Evolutionary conservation across 2,888 invertebrate genomes (phyloP).

Genomic region (Tenthredo mesomela): DNA sequence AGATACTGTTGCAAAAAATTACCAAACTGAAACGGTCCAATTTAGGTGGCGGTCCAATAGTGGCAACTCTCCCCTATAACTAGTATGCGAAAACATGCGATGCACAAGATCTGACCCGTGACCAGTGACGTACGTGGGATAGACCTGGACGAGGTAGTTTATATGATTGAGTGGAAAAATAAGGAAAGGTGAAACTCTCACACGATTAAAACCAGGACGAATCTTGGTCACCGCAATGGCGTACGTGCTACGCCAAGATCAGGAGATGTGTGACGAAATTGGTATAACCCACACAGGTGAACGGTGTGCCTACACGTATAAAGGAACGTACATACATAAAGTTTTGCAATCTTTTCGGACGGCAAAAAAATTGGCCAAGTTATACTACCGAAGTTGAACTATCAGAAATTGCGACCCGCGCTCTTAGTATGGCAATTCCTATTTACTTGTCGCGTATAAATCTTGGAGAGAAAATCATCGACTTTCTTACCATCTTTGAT

Average conservation of each 20-base stretch:
- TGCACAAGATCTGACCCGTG: neutral
- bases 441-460: neutral
- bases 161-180: constrained; percentile 16
- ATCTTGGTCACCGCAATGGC: constrained; percentile 35
- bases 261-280: constrained; percentile 38
- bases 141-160: neutral
- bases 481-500: constrained; percentile 23
- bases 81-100: neutral
- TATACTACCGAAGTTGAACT: neutral
- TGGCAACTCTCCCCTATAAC: too few species aligned
- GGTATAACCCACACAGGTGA: neutral
- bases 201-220: constrained; percentile 40
- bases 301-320: neutral
- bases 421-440: constrained; percentile 13
- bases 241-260: constrained; percentile 33
- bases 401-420: too few species aligned
- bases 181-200: constrained; percentile 34
- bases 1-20: too few species aligned
- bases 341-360: constrained; percentile 24
- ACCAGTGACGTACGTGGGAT: neutral
- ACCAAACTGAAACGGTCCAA: too few species aligned
- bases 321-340: neutral
- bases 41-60: too few species aligned
- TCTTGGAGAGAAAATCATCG: constrained; percentile 13
- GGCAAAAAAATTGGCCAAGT: neutral